Conservation (phyloP, 2,797 vertebrate species). For the Tachyglossus aculeatus region DNA sequence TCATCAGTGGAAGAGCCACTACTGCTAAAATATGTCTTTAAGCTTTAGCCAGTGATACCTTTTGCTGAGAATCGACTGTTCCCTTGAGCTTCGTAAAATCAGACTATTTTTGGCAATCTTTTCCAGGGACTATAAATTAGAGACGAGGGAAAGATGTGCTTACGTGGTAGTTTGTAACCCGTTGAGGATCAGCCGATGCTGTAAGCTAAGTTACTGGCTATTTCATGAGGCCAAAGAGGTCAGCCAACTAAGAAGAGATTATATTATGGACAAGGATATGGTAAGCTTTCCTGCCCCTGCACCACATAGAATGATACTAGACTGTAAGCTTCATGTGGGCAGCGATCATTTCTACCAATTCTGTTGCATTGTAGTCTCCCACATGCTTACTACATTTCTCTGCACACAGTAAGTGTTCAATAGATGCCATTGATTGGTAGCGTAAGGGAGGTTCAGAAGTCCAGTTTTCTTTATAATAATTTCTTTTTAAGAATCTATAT, state of each 20-base stretch:
- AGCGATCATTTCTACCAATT: too few species aligned
- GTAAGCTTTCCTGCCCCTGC: not conserved
- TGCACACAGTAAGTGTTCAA: too few species aligned
- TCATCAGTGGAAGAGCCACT: slow-evolving; percentile 13
- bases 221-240: slow-evolving; percentile 43
- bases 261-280: not conserved
- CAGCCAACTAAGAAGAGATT: slow-evolving; percentile 10
- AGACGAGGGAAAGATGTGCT: slow-evolving; percentile 49
- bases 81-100: slow-evolving; percentile 58
- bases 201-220: slow-evolving; percentile 44
- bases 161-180: slow-evolving; percentile 43
- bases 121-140: slow-evolving; percentile 59
- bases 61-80: slow-evolving; percentile 26
- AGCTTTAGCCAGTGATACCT: slow-evolving; percentile 40
- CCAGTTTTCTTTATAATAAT: too few species aligned
- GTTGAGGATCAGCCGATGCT: slow-evolving; percentile 27
- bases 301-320: too few species aligned
- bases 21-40: slow-evolving; percentile 19
- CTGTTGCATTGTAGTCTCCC: too few species aligned
- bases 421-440: too few species aligned
- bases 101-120: slow-evolving; percentile 40
- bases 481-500: too few species aligned
- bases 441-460: too few species aligned
- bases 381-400: too few species aligned
- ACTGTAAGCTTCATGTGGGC: too few species aligned